Conservation (phyloP, 2,888 invertebrate genomes). For the Epinotia nisella region DNA sequence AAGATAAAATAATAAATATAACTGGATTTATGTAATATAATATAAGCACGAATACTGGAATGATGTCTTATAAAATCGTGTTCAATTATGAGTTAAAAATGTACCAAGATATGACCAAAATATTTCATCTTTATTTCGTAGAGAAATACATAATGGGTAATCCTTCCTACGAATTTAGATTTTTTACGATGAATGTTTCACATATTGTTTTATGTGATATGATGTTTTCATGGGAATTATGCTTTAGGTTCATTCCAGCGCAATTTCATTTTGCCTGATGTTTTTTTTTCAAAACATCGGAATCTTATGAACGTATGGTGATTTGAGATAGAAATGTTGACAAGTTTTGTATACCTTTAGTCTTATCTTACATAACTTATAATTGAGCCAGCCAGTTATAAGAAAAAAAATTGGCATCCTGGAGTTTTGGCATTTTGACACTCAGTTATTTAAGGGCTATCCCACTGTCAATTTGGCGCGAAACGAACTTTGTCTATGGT, state of each 20-base stretch:
- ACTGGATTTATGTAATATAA: neutral
- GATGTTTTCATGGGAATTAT: neutral
- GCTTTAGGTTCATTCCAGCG: neutral
- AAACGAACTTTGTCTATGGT: no score
- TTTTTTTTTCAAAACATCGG: no score
- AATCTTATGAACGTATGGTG: no score
- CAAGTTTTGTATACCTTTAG: no score
- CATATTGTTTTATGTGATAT: neutral
- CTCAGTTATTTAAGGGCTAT: no score
- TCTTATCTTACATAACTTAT: no score
- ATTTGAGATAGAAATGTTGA: no score
- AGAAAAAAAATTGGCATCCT: no score
- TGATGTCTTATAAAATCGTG: constrained; percentile 1
- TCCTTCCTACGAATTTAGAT: neutral
- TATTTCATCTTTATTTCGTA: constrained; percentile 2
- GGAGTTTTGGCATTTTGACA: no score
- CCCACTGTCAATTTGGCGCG: no score
- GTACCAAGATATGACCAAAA: constrained; percentile 17
- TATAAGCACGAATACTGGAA: neutral
- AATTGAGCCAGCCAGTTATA: no score
- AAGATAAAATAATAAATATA: neutral
- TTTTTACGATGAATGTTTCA: neutral
- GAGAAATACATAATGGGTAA: neutral
- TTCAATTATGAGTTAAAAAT: neutral
- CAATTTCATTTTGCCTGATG: no score